Evolutionary conservation across 2,797 vertebrate genomes (phyloP).

Genomic region (Neostethus bicornis): DNA sequence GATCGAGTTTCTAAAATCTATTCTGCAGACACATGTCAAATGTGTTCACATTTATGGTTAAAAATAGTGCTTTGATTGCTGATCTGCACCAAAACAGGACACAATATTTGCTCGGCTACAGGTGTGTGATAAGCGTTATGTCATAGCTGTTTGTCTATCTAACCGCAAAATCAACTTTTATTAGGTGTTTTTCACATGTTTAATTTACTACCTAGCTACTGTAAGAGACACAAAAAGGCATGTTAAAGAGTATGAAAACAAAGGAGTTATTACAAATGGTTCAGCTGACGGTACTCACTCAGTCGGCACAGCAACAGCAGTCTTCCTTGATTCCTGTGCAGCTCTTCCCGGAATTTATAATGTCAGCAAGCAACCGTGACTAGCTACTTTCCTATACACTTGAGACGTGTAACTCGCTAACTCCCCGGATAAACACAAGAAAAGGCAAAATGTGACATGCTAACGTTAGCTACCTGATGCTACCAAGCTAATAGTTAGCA

Average conservation of each 20-base stretch:
- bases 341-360: conserved; percentile 41
- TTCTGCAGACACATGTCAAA: background rate
- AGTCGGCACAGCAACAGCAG: conserved; percentile 56
- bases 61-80: background rate
- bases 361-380: conserved; percentile 33
- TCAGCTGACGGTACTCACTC: conserved; percentile 62
- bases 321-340: conserved; percentile 33
- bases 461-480: conserved; percentile 67
- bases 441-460: conserved; percentile 65
- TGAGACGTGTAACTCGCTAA: conserved; percentile 43
- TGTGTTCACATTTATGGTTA: background rate
- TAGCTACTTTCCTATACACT: conserved; percentile 43
- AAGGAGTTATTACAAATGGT: conserved; percentile 16
- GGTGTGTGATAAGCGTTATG: conserved; percentile 46
- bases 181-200: background rate
- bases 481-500: conserved; percentile 69
- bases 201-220: background rate
- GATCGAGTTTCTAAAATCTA: background rate
- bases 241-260: conserved; percentile 9
- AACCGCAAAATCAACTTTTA: conserved; percentile 6
- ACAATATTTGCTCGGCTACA: conserved; percentile 63
- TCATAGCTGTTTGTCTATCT: conserved; percentile 28
- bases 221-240: background rate
- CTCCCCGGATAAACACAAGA: conserved; percentile 56
- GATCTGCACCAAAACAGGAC: conserved; percentile 13